Evolutionary conservation across 2,888 invertebrate genomes (phyloP).

Genomic region (Caenorhabditis zanzibari): DNA sequence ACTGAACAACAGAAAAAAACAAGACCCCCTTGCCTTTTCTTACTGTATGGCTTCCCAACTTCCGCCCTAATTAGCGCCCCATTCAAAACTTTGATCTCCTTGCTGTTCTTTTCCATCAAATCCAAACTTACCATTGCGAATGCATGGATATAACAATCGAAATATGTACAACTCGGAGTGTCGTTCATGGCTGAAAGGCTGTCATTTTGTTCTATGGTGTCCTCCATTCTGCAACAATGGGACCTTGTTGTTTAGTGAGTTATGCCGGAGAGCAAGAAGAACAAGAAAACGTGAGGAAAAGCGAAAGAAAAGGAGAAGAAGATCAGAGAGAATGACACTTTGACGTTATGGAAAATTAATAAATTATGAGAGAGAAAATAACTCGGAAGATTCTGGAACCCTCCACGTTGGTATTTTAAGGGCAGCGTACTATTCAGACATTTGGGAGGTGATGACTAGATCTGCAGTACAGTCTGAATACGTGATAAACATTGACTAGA

Average conservation of each 20-base stretch:
- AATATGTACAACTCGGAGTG: slow-evolving; percentile 55
- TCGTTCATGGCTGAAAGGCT: slow-evolving; percentile 39
- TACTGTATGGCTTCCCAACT: slow-evolving; percentile 11
- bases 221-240: slow-evolving; percentile 52
- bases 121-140: slow-evolving; percentile 66
- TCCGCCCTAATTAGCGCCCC: not conserved
- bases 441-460: not conserved
- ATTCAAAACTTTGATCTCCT: slow-evolving; percentile 22
- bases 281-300: slow-evolving; percentile 40
- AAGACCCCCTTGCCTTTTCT: not conserved
- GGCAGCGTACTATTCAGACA: not conserved
- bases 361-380: slow-evolving; percentile 31
- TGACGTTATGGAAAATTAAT: slow-evolving; percentile 49
- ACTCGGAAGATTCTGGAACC: slow-evolving; percentile 15
- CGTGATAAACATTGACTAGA: slow-evolving; percentile 11
- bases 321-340: slow-evolving; percentile 31
- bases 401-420: not conserved
- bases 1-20: not conserved
- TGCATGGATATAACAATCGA: slow-evolving; percentile 70
- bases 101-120: not conserved
- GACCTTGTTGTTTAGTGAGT: slow-evolving; percentile 15
- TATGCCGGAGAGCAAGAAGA: slow-evolving; percentile 1
- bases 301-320: not conserved
- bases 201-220: slow-evolving; percentile 40
- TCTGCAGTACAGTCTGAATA: slow-evolving; percentile 1